phyloP scores from a whole-genome alignment of 2,797 vertebrate genomes.

The Simalia tracyae region DNA sequence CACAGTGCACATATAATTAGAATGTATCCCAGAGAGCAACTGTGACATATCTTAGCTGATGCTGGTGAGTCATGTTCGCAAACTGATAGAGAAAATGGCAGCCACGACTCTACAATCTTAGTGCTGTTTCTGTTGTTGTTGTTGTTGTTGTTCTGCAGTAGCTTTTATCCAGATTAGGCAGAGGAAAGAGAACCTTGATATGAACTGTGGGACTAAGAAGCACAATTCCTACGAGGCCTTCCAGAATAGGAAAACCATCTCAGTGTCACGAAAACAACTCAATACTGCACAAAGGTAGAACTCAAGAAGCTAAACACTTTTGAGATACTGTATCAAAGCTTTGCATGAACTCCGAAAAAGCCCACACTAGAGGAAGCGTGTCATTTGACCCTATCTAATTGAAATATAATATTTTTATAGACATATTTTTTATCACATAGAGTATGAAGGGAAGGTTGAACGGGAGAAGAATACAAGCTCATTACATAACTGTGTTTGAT shows the following conservation, averaged over 20 bases:
- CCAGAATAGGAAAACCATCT: background rate
- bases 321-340: slow-evolving; percentile 48
- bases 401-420: background rate
- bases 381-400: slow-evolving; percentile 8
- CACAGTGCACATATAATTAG: accelerated
- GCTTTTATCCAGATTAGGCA: background rate
- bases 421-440: background rate
- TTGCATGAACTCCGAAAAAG: slow-evolving; percentile 50
- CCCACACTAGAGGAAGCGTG: slow-evolving; percentile 56
- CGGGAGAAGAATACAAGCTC: background rate
- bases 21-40: accelerated
- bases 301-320: slow-evolving; percentile 53
- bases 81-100: background rate
- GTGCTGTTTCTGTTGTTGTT: background rate
- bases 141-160: background rate
- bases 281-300: slow-evolving; percentile 39
- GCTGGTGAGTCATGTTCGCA: accelerated
- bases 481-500: background rate
- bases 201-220: slow-evolving; percentile 31
- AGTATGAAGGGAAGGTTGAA: background rate
- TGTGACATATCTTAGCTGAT: background rate
- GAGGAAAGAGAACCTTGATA: slow-evolving; percentile 14
- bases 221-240: background rate
- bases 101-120: background rate
- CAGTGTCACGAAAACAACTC: slow-evolving; percentile 41